A percentile compares a stretch with the other conserved stretches of the same genome.
Evolutionary conservation across 2,113 vertebrate genomes (phyloP).

Genomic region (Ptychochromis oligacanthus): DNA sequence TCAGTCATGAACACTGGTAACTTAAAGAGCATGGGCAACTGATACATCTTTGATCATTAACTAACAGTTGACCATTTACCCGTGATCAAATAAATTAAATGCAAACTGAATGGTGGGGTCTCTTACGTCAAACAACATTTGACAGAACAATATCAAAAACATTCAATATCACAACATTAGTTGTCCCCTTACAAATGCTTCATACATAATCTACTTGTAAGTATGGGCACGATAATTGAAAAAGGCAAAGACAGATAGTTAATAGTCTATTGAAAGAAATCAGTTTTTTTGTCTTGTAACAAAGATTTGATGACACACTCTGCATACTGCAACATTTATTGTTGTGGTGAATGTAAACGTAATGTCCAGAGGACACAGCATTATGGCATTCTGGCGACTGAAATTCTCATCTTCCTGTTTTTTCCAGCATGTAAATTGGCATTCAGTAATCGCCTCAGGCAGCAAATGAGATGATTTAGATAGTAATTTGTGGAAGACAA

Average conservation of each 20-base stretch:
- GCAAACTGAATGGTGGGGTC: no score
- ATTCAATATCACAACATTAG: no score
- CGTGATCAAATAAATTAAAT: no score
- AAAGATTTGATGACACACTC: neutral
- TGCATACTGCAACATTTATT: neutral
- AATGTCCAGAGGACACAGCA: constrained; percentile 40
- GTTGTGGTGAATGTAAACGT: constrained; percentile 14
- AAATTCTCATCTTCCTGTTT: constrained; percentile 48
- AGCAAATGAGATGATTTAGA: constrained; percentile 66
- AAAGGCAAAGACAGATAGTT: neutral
- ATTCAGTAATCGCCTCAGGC: constrained; percentile 63
- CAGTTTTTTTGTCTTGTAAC: neutral
- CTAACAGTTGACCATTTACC: no score
- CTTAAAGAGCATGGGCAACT: no score
- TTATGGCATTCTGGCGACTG: constrained; percentile 33
- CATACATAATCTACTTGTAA: neutral
- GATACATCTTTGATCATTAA: no score
- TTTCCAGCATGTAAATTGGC: constrained; percentile 55
- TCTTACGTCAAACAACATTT: no score
- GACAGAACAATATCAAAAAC: no score
- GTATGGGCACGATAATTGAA: neutral
- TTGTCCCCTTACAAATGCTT: no score
- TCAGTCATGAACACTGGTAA: no score
- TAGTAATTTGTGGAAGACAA: constrained; percentile 59
- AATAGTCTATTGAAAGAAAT: neutral